These are phyloP conservation scores for Thamnaconus septentrionalis DNA, from an alignment of 2,113 vertebrate species.

Conservation along the genomic window DNA sequence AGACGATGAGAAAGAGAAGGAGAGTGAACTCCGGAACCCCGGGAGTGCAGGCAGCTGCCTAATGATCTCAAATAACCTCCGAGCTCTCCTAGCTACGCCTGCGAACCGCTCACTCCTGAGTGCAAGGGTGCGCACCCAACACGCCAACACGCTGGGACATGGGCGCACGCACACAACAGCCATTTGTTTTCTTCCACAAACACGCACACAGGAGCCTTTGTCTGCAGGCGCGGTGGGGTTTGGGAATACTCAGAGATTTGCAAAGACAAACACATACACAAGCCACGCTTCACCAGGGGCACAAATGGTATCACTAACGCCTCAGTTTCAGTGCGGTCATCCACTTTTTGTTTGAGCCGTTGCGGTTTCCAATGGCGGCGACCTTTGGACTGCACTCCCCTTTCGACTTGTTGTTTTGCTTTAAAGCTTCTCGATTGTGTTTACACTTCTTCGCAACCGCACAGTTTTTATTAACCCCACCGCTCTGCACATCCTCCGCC, in stretches of 20 bases:
- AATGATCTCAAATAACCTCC: constrained; percentile 75
- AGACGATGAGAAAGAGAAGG: constrained; percentile 4
- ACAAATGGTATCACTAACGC: too few relatives aligned
- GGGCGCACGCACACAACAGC: constrained; percentile 51
- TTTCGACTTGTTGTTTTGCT: neutral
- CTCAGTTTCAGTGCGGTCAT: too few relatives aligned
- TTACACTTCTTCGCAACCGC: neutral
- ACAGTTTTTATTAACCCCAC: too few relatives aligned
- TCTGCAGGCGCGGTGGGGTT: constrained; percentile 59
- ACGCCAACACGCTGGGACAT: constrained; percentile 41
- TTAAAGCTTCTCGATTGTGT: neutral
- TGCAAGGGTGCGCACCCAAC: constrained; percentile 62
- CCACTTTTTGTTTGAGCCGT: neutral
- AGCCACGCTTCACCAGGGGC: constrained; percentile 18
- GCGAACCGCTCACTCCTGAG: constrained; percentile 59
- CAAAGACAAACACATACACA: constrained; percentile 40
- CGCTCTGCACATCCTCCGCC: too few relatives aligned
- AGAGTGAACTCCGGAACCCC: constrained; percentile 29
- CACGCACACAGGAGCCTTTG: constrained; percentile 72
- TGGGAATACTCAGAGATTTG: constrained; percentile 44
- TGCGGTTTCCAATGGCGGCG: neutral
- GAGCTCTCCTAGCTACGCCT: constrained; percentile 67
- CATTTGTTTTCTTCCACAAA: constrained; percentile 71
- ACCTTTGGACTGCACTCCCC: neutral
- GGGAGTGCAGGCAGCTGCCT: constrained; percentile 63